Evolutionary conservation across 2,113 vertebrate species (phyloP), one percentile per base, ranked within the genome.

Genomic region (Salminus brasiliensis): DNA sequence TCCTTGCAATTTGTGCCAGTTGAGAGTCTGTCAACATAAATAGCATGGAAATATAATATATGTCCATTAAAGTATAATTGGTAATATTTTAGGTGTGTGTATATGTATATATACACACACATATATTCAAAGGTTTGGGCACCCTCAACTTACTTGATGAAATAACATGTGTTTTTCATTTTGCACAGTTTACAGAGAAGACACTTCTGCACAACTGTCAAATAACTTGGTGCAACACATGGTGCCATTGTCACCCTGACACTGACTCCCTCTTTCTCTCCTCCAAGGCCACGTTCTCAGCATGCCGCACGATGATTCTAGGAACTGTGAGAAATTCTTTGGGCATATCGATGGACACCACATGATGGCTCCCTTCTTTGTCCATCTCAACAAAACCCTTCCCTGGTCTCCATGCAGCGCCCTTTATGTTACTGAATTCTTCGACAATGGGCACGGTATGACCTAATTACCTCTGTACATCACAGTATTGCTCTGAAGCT

Each of bases 401-500:
- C 97, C 98, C 2, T 99, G 97, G 98, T 99, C 98, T 0, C 96
- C 96, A 5, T 99, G 98, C 91, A 99, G 97, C 0, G 95, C 96
- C 49, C 93, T 93, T 85, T 95, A 97, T 89, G 90, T 99, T 89
- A 99, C 97, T 0, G 98, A 99, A 77, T 97, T 99, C 91, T 95
- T 99, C 84, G 96, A 99, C 2, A 94, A 95, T 0, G 97, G 97
- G 23, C 95, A 99, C 0, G 97, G 98, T 99, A 92, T 39, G 78
- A 4, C 29, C 65, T 34, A 23, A 36, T 43, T 52, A n/a, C 25
- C 49, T 65, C 47, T 52, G 39, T 27, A 34, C 32, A 39, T 79
- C 72, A 68, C 9, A 2, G 69, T 32, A 45, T 12, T 52, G 66
- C 71, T 82, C 29, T 34, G n/a, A 5, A 27, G 65, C 1, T 57